Conservation (phyloP, 2,888 invertebrate species). For the Pocota personata region DNA sequence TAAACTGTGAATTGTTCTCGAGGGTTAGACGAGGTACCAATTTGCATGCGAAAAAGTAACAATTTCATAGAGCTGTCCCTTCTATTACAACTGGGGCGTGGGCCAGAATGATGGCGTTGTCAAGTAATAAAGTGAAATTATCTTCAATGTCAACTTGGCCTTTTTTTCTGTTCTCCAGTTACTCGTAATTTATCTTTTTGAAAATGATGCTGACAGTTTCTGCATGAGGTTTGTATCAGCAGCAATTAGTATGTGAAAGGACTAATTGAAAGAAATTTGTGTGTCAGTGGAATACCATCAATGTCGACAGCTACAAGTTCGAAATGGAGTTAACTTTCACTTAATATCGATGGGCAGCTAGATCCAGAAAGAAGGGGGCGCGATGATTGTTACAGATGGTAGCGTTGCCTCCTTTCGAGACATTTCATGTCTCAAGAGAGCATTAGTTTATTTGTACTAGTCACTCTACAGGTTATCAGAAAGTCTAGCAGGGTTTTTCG, state of each 20-base stretch:
- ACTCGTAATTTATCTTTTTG: neutral
- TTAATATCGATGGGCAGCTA: no score
- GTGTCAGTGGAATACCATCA: neutral
- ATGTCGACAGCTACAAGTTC: no score
- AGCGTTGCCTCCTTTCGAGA: no score
- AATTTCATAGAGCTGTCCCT: slow-evolving; percentile 15
- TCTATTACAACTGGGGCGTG: neutral
- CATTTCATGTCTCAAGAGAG: no score
- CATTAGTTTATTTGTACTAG: no score
- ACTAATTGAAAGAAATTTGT: neutral
- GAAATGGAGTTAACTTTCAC: no score
- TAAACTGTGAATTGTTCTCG: slow-evolving; percentile 41
- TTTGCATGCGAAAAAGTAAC: slow-evolving; percentile 30
- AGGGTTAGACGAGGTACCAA: slow-evolving; percentile 20
- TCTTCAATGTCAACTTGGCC: neutral
- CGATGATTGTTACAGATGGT: no score
- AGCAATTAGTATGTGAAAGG: neutral
- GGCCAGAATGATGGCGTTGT: neutral
- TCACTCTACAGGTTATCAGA: no score
- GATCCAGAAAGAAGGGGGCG: no score
- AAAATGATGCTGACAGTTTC: neutral
- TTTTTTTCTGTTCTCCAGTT: neutral
- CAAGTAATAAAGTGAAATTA: neutral
- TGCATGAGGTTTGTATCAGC: neutral
- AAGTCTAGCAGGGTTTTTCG: no score